Evolutionary conservation across 2,888 invertebrate species (phyloP).

Genomic region (Dinocampus coccinellae): DNA sequence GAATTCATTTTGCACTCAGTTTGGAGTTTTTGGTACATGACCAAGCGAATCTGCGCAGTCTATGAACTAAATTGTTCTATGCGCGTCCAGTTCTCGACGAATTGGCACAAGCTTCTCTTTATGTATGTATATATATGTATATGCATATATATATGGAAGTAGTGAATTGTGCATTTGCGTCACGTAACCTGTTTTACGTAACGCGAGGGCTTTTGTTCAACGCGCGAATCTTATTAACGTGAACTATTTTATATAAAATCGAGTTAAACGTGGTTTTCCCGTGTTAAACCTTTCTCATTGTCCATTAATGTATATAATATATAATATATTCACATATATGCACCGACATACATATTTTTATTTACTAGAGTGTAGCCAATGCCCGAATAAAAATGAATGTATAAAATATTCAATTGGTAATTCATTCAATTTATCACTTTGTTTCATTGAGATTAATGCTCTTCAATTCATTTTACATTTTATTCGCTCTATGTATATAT

Average conservation of each 20-base stretch:
- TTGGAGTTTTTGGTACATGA: slow-evolving; percentile 24
- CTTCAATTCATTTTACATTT: background rate
- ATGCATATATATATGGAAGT: slow-evolving; percentile 11
- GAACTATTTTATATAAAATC: slow-evolving; percentile 58
- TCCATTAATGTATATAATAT: slow-evolving; percentile 26
- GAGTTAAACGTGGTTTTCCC: slow-evolving; percentile 58
- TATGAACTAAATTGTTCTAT: slow-evolving; percentile 24
- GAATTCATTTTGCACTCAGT: too few relatives aligned
- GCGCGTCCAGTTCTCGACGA: slow-evolving; percentile 28
- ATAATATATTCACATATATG: slow-evolving; percentile 17
- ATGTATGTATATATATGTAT: slow-evolving; percentile 6
- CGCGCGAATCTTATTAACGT: slow-evolving; percentile 61
- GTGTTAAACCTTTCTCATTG: slow-evolving; percentile 52
- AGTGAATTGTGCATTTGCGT: slow-evolving; percentile 60
- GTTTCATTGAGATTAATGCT: background rate
- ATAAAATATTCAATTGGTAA: background rate
- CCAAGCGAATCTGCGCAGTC: slow-evolving; percentile 33
- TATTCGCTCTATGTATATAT: too few relatives aligned
- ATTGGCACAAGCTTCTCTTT: slow-evolving; percentile 41
- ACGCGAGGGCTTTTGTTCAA: slow-evolving; percentile 57
- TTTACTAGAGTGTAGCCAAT: background rate
- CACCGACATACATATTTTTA: slow-evolving; percentile 13
- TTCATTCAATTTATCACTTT: background rate
- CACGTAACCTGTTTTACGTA: slow-evolving; percentile 64
- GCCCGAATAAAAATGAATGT: background rate